Base-by-base conservation (phyloP, 2,797 vertebrate genomes). In the Cuculus canorus region DNA sequence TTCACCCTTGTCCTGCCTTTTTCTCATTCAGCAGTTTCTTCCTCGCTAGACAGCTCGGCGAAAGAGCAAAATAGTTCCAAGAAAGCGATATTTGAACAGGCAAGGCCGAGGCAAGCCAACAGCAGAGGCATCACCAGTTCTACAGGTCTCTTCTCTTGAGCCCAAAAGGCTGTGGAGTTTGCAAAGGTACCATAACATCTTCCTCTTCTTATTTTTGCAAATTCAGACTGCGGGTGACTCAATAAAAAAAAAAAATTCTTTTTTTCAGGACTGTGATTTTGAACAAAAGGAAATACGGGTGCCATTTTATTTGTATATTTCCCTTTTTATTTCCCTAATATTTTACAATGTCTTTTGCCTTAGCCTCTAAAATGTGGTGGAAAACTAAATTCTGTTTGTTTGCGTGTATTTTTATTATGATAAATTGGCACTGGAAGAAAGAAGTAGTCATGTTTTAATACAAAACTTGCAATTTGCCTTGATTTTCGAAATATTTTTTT, bases 1-100 rank as follows among this genome's bases (percentile, higher is more conserved):
- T 97, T 88, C 60, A 90, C 77, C 87, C 73, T 88, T 92, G 82
- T 72, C 73, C 77, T 30, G 32, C 23, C 19, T 66, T 90, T 94
- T 88, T 70, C 52, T 91, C 82, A 64, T 86, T 88, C 60, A 60
- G 70, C 45, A 90, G 32, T 86, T 95, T 90, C 63, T 93, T 93
- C 80, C 93, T 92, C 77, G 60, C 90, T 77, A 79, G 54, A 47
- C 9, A 71, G 3, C 13, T 4, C 5, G 56, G 76, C 69, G 59
- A 79, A 76, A 69, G 35, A 87, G n/a, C 2, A 5, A 61, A 72
- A n/a, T 14, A 24, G 23, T 37, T 82, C 22, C 87, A 66, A 82
- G 66, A 45, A 72, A 76, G 28, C 0, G 0, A 19, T 37, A 47
- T 9, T 50, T 23, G 63, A 65, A 5, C 27, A 45, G 61, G 5